phyloP scores from a whole-genome alignment of 1,140 invertebrate genomes.

The Aphelenchoides avenae region DNA sequence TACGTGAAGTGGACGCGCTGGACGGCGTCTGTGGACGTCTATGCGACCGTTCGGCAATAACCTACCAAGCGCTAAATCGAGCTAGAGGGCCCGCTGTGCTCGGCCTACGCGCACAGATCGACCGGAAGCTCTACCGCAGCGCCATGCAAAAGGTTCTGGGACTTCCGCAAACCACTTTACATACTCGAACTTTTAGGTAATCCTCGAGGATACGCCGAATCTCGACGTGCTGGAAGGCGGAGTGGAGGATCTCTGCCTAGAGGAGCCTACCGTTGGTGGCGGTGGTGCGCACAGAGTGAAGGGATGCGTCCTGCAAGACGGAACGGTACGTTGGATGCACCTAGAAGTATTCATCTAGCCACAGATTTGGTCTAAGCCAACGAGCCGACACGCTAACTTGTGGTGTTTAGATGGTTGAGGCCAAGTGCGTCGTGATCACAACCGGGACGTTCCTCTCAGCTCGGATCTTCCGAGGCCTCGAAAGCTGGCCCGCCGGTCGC shows the following conservation, averaged over 20 bases:
- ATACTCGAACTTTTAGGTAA: slow-evolving; percentile 38
- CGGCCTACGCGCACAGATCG: slow-evolving; percentile 82
- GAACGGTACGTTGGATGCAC: too few species aligned
- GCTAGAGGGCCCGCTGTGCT: slow-evolving; percentile 81
- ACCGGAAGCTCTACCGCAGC: slow-evolving; percentile 75
- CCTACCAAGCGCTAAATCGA: slow-evolving; percentile 71
- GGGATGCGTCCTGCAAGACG: slow-evolving; percentile 33
- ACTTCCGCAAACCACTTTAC: slow-evolving; percentile 43
- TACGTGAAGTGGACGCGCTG: slow-evolving; percentile 84
- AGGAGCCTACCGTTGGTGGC: slow-evolving; percentile 61
- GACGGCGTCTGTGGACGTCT: slow-evolving; percentile 80
- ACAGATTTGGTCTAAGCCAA: too few species aligned
- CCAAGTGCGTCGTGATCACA: slow-evolving; percentile 74
- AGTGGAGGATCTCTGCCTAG: slow-evolving; percentile 78
- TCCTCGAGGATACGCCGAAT: slow-evolving; percentile 64
- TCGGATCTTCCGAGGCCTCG: slow-evolving; percentile 79
- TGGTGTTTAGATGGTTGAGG: slow-evolving; percentile 56
- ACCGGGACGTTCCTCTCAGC: slow-evolving; percentile 89
- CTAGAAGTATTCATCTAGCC: too few species aligned
- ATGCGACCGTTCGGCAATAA: slow-evolving; percentile 68
- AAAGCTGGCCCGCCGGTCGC: slow-evolving; percentile 75
- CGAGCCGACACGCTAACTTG: too few species aligned
- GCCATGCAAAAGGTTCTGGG: slow-evolving; percentile 76
- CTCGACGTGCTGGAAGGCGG: slow-evolving; percentile 71
- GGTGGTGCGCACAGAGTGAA: slow-evolving; percentile 31